Conservation (phyloP, 92 coral and sea anemone genomes). For the Phenganax subtilis region DNA sequence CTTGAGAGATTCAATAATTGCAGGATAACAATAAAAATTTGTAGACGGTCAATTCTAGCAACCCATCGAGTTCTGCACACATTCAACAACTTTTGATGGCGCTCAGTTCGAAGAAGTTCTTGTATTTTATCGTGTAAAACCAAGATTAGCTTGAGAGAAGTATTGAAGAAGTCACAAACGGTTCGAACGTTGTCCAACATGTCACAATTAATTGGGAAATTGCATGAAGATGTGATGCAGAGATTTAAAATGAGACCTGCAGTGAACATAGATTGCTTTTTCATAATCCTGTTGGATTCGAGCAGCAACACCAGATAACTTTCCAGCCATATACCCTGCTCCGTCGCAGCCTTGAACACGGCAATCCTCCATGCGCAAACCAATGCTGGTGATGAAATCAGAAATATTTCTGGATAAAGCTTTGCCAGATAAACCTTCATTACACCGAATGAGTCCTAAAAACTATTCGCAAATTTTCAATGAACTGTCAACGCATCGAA, state of each 20-base stretch:
- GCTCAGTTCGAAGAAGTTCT: neutral
- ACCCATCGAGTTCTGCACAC: slow-evolving; percentile 31
- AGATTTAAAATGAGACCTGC: slow-evolving; percentile 19
- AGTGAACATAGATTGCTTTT: neutral
- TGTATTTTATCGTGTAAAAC: slow-evolving; percentile 11
- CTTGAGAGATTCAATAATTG: slow-evolving; percentile 25
- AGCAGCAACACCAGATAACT: neutral
- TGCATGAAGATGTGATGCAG: too few species aligned
- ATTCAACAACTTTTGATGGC: slow-evolving; percentile 33
- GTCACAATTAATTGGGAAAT: neutral
- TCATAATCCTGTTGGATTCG: neutral
- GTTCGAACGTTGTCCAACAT: slow-evolving; percentile 34
- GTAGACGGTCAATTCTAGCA: slow-evolving; percentile 32
- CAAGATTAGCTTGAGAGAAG: slow-evolving; percentile 22
- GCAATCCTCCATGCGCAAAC: neutral
- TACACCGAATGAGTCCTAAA: too few species aligned
- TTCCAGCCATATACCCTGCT: neutral
- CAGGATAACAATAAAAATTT: slow-evolving; percentile 19
- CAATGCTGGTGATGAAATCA: too few species aligned
- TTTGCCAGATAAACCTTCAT: too few species aligned
- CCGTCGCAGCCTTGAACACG: neutral
- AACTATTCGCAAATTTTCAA: too few species aligned
- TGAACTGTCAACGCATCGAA: too few species aligned
- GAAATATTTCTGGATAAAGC: too few species aligned
- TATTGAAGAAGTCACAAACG: slow-evolving; percentile 36